Evolutionary conservation across 2,113 vertebrate species (phyloP).

Genomic region (Gracilinanus agilis): DNA sequence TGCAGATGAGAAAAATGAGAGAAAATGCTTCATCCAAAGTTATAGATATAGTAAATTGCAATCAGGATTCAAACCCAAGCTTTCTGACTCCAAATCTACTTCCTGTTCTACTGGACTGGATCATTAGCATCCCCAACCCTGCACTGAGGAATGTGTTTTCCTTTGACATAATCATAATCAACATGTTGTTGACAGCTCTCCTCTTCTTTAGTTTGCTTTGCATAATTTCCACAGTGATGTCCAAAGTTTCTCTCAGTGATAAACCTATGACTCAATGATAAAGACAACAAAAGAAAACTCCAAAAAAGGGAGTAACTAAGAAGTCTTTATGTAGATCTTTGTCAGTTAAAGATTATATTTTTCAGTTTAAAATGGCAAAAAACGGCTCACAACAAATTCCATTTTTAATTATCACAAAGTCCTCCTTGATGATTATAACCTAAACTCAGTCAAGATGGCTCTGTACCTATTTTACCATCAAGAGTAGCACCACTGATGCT

Average conservation of each 20-base stretch:
- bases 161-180: not conserved
- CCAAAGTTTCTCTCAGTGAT: not conserved
- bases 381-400: not conserved
- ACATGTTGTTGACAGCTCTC: not conserved
- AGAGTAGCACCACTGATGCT: not conserved
- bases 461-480: not conserved
- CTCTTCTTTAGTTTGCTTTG: not conserved
- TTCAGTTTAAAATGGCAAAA: not conserved
- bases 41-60: not conserved
- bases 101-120: not conserved
- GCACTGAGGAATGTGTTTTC: not conserved
- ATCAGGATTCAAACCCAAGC: not conserved
- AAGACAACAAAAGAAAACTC: not conserved
- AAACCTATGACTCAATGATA: not conserved
- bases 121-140: not conserved
- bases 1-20: not conserved
- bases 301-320: not conserved
- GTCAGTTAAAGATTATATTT: not conserved
- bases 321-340: not conserved
- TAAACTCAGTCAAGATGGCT: not conserved
- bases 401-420: not conserved
- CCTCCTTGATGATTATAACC: conserved; percentile 5
- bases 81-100: not conserved
- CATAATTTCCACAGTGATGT: not conserved
- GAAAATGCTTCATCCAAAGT: not conserved